Evolutionary conservation across 1,140 invertebrate genomes (phyloP).

Genomic region (Drosophila grimshawi): DNA sequence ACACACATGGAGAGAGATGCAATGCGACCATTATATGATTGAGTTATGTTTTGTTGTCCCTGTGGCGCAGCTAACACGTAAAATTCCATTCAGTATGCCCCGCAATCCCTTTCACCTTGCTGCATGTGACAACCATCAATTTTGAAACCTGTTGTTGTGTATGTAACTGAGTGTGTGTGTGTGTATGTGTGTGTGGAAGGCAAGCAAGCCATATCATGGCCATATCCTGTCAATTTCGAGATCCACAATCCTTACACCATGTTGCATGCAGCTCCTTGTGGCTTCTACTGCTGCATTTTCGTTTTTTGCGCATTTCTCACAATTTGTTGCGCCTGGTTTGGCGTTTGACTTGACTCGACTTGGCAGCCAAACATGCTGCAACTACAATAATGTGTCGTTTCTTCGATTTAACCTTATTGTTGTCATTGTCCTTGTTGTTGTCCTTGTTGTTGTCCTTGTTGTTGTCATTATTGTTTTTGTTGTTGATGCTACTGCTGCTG

Average conservation of each 20-base stretch:
- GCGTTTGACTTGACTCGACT: constrained; percentile 58
- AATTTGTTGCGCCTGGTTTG: constrained; percentile 66
- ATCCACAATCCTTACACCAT: constrained; percentile 21
- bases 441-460: background rate
- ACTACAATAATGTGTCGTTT: constrained; percentile 46
- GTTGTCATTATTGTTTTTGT: too few species aligned
- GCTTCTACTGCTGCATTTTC: constrained; percentile 25
- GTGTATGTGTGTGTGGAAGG: background rate
- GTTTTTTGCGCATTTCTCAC: constrained; percentile 64
- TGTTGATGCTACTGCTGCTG: background rate
- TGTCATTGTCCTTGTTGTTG: background rate
- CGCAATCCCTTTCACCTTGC: background rate
- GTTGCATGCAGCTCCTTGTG: constrained; percentile 24
- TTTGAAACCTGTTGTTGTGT: constrained; percentile 69
- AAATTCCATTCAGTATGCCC: constrained; percentile 39
- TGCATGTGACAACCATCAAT: constrained; percentile 55
- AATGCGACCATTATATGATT: constrained; percentile 75
- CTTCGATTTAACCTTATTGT: constrained; percentile 20
- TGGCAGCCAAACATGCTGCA: constrained; percentile 29
- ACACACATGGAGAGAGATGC: constrained; percentile 15
- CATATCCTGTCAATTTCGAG: constrained; percentile 74
- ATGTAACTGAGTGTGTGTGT: background rate
- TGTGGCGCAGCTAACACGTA: constrained; percentile 53
- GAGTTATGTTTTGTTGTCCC: constrained; percentile 63
- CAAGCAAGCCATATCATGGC: constrained; percentile 51